phyloP scores from a whole-genome alignment of 1,140 invertebrate genomes.

The Muscidifurax raptorellus region DNA sequence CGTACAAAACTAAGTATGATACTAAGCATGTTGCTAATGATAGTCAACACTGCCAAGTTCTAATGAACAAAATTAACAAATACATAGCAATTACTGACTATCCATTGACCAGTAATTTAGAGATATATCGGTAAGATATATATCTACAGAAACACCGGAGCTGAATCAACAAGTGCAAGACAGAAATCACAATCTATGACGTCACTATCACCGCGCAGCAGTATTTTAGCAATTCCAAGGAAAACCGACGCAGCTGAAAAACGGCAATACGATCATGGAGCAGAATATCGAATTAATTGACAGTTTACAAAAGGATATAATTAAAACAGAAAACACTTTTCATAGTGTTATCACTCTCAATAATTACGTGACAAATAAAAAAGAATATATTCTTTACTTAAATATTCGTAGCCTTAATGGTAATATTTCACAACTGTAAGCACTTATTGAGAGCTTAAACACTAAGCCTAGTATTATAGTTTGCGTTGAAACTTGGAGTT shows the following conservation, averaged over 20 bases:
- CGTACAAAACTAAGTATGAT: background rate
- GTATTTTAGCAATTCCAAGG: background rate
- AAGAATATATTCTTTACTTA: background rate
- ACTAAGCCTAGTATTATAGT: background rate
- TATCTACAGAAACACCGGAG: too few species aligned
- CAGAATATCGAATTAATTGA: too few species aligned
- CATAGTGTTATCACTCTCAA: too few species aligned
- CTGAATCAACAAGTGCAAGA: too few species aligned
- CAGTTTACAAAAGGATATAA: too few species aligned
- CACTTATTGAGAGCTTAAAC: background rate
- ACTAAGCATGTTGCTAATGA: background rate
- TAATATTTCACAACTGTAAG: background rate
- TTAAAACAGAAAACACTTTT: too few species aligned
- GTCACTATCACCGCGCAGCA: too few species aligned
- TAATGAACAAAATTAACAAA: constrained; percentile 2
- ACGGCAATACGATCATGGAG: background rate
- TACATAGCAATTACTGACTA: background rate
- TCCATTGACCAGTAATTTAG: background rate
- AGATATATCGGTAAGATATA: too few species aligned
- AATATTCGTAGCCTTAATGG: background rate
- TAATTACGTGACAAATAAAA: background rate
- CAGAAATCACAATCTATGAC: too few species aligned
- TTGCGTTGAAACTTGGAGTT: background rate
- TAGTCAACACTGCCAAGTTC: background rate
- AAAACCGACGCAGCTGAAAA: background rate